These are phyloP conservation scores for Achatina immaculata DNA, from an alignment of 1,140 invertebrate species.

Conservation along the genomic window DNA sequence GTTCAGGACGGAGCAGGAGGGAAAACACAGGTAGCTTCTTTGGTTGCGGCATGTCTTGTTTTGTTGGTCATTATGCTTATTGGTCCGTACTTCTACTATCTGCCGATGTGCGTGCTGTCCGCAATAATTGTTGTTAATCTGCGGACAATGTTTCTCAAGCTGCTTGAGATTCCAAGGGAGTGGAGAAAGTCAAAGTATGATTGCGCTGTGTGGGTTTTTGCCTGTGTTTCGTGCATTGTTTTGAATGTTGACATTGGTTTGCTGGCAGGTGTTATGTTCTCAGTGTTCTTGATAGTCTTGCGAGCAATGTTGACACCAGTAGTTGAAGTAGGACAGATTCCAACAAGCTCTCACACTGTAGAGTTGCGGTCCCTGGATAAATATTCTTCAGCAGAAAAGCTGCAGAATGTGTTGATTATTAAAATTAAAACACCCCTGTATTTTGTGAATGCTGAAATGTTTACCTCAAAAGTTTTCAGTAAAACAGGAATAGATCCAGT, in stretches of 20 bases:
- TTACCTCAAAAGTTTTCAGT: constrained; percentile 43
- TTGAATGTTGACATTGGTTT: constrained; percentile 89
- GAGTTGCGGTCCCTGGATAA: constrained; percentile 31
- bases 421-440: constrained; percentile 47
- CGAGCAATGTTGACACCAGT: constrained; percentile 49
- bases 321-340: constrained; percentile 31
- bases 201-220: constrained; percentile 82
- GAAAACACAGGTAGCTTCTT: constrained; percentile 53
- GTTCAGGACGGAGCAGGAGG: constrained; percentile 57
- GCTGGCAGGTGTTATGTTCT: constrained; percentile 78
- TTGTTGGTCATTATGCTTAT: constrained; percentile 55
- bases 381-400: constrained; percentile 5
- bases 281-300: constrained; percentile 78
- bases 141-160: constrained; percentile 71
- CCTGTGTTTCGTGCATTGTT: constrained; percentile 83
- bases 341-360: not conserved
- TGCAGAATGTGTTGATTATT: constrained; percentile 21
- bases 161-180: constrained; percentile 56
- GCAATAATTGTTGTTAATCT: constrained; percentile 73
- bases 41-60: constrained; percentile 52
- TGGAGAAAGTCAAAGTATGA: constrained; percentile 71
- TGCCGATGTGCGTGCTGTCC: constrained; percentile 65
- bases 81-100: constrained; percentile 53
- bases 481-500: constrained; percentile 44
- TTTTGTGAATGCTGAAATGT: constrained; percentile 51